Conservation (phyloP, 2,888 invertebrate species). For the Formica aserva region DNA sequence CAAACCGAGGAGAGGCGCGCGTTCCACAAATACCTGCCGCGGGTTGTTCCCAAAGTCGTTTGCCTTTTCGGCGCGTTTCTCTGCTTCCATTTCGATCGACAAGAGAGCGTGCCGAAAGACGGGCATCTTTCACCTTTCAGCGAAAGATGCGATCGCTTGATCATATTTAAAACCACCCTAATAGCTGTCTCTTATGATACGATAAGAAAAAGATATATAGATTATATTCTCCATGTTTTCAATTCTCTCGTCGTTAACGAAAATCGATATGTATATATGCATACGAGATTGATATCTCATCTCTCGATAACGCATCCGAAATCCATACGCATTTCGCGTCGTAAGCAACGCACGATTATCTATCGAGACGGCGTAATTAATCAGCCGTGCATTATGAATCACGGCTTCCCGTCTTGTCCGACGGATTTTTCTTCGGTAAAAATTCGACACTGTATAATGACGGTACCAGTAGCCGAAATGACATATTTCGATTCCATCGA, state of each 20-base stretch:
- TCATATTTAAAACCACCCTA: background rate
- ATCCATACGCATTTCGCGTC: constrained; percentile 6
- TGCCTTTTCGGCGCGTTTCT: constrained; percentile 24
- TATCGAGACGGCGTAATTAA: constrained; percentile 54
- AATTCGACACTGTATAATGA: constrained; percentile 51
- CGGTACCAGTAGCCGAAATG: constrained; percentile 67
- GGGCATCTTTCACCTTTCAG: background rate
- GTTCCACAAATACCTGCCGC: constrained; percentile 55
- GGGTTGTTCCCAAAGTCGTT: constrained; percentile 39
- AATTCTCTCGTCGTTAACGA: background rate
- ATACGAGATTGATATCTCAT: background rate
- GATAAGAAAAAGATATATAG: background rate
- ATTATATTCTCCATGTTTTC: background rate
- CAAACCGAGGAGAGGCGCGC: constrained; percentile 44
- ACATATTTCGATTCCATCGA: constrained; percentile 62
- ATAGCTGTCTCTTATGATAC: background rate
- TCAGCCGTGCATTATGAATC: constrained; percentile 58
- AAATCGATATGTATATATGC: background rate
- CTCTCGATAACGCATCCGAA: background rate
- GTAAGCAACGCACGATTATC: constrained; percentile 22
- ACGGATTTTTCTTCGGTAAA: constrained; percentile 29
- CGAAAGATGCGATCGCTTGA: constrained; percentile 19
- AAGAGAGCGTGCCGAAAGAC: constrained; percentile 13
- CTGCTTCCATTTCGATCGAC: constrained; percentile 14
- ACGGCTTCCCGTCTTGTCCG: constrained; percentile 30